Evolutionary conservation across 2,888 invertebrate species (phyloP).

Genomic region (Trissolcus japonicus): DNA sequence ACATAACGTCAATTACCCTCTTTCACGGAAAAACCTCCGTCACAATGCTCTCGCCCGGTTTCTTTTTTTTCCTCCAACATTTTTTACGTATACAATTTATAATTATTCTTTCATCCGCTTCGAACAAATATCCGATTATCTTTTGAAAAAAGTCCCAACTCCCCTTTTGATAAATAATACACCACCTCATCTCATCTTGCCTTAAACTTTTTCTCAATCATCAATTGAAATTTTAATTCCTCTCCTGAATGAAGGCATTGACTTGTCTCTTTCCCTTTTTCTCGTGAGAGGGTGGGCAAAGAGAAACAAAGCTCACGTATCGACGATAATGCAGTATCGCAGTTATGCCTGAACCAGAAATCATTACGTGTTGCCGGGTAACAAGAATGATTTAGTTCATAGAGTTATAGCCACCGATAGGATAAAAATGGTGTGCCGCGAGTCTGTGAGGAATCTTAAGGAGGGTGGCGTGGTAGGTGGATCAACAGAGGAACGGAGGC

Average conservation of each 20-base stretch:
- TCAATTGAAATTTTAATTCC: too few relatives aligned
- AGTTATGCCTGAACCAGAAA: slow-evolving; percentile 58
- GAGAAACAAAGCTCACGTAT: not conserved
- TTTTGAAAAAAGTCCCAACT: not conserved
- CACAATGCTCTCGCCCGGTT: slow-evolving; percentile 2
- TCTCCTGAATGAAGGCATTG: too few relatives aligned
- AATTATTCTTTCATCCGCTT: slow-evolving; percentile 32
- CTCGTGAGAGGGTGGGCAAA: too few relatives aligned
- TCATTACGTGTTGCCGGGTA: slow-evolving; percentile 62
- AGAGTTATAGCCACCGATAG: slow-evolving; percentile 61
- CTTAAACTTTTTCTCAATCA: too few relatives aligned
- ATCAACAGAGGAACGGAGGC: slow-evolving; percentile 73
- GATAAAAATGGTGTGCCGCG: slow-evolving; percentile 62
- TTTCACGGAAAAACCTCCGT: not conserved
- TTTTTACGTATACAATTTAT: slow-evolving; percentile 17
- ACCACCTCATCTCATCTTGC: not conserved
- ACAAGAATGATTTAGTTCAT: slow-evolving; percentile 63
- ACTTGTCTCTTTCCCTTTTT: too few relatives aligned
- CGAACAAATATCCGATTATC: slow-evolving; percentile 33
- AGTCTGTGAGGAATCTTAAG: slow-evolving; percentile 61
- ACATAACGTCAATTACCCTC: slow-evolving; percentile 16
- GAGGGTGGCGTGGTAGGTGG: slow-evolving; percentile 72
- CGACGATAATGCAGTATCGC: slow-evolving; percentile 20
- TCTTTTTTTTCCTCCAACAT: slow-evolving; percentile 5
- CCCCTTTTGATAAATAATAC: not conserved